Conservation (phyloP, 2,797 vertebrate species). For the Peromyscus attwateri region DNA sequence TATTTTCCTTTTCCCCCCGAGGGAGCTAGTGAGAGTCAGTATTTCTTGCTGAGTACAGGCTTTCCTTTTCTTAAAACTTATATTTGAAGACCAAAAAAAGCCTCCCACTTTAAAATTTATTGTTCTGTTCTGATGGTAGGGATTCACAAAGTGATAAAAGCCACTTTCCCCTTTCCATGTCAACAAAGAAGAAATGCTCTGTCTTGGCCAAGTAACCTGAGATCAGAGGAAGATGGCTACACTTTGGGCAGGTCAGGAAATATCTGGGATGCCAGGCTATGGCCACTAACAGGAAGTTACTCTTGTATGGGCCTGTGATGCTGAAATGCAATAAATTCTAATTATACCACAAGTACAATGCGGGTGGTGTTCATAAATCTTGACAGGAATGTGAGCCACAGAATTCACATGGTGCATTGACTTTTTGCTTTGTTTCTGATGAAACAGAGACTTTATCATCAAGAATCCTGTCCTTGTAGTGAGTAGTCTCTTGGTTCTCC, state of each 20-base stretch:
- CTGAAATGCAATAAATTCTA: slow-evolving; percentile 48
- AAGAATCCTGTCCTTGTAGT: background rate
- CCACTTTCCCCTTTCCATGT: background rate
- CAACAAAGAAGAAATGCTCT: background rate
- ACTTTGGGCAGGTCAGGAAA: slow-evolving; percentile 48
- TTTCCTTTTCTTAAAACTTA: slow-evolving; percentile 47
- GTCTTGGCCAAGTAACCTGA: background rate
- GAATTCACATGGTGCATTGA: background rate
- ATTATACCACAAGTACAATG: background rate
- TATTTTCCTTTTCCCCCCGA: slow-evolving; percentile 1
- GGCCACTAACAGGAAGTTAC: slow-evolving; percentile 41
- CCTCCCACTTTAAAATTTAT: background rate
- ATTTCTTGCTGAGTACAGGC: slow-evolving; percentile 7
- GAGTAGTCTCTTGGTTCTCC: background rate
- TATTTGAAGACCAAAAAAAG: background rate
- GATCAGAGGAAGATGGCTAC: slow-evolving; percentile 52
- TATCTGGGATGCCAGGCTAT: slow-evolving; percentile 63
- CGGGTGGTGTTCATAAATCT: background rate
- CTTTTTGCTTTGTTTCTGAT: slow-evolving; percentile 8
- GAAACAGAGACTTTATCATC: background rate
- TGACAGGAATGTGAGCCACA: background rate
- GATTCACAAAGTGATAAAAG: slow-evolving; percentile 41
- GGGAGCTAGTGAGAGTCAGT: background rate
- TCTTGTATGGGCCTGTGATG: slow-evolving; percentile 14
- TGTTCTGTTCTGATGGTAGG: background rate